These are phyloP conservation scores for Mastigias papua DNA, from an alignment of 30 jellyfish, hydroid and myxozoan genomes.

Conservation along the genomic window DNA sequence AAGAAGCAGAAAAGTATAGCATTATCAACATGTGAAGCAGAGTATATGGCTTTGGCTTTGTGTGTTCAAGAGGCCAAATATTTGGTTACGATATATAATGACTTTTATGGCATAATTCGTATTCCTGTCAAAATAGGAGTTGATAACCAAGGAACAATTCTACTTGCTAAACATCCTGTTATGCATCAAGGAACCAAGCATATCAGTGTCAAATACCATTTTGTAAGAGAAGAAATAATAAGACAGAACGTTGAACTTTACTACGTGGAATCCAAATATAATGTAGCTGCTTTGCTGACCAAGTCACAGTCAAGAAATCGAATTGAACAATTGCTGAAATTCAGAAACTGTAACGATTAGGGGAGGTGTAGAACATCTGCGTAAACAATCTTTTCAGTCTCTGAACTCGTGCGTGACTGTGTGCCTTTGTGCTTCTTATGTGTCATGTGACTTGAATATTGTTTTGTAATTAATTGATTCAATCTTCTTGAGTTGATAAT, in stretches of 20 bases:
- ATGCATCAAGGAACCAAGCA: conserved; percentile 59
- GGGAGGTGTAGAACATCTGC: neutral
- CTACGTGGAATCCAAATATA: conserved; percentile 3
- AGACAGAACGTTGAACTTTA: conserved; percentile 5
- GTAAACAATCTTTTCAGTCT: neutral
- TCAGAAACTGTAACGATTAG: neutral
- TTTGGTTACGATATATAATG: conserved; percentile 23
- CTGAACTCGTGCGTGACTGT: neutral
- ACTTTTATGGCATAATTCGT: neutral
- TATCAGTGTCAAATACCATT: conserved; percentile 50
- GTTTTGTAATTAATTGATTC: neutral
- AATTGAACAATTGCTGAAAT: neutral
- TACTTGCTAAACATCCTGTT: conserved; percentile 6
- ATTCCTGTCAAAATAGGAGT: neutral
- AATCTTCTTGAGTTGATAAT: neutral
- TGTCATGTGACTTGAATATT: neutral
- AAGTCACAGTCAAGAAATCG: neutral
- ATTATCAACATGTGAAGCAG: conserved; percentile 52
- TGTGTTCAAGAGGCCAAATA: conserved; percentile 31
- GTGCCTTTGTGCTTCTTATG: neutral
- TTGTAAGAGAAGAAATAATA: conserved; percentile 33
- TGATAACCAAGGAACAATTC: conserved; percentile 30
- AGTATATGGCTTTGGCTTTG: conserved; percentile 30
- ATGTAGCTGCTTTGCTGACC: neutral
- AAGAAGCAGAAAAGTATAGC: conserved; percentile 55